phyloP scores from a whole-genome alignment of 1,140 invertebrate species.

The Hermatobates lingyangjiaoensis region DNA sequence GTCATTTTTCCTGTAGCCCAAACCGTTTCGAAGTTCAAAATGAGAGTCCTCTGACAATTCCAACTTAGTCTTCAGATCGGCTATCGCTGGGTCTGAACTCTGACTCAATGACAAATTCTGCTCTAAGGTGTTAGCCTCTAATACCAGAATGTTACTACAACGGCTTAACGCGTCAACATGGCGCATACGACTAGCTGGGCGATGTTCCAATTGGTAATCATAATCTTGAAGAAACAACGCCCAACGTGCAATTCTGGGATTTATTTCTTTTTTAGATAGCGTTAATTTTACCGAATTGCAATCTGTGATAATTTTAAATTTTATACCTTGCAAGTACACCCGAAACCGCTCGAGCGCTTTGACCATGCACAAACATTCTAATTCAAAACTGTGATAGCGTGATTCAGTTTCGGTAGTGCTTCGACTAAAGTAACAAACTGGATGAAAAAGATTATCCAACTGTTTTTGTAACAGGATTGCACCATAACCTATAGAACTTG shows the following conservation, averaged over 20 bases:
- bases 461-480: slow-evolving; percentile 21
- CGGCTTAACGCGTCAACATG: neutral
- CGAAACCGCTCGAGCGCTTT: neutral
- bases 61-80: neutral
- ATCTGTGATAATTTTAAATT: neutral
- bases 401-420: slow-evolving; percentile 13
- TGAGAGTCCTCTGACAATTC: neutral
- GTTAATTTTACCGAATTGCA: slow-evolving; percentile 1
- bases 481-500: slow-evolving; percentile 13
- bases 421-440: slow-evolving; percentile 22
- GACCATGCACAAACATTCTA: neutral
- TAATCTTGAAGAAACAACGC: neutral
- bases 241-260: neutral
- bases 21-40: neutral
- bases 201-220: neutral
- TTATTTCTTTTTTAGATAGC: neutral
- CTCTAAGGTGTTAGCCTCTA: neutral
- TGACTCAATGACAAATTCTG: neutral
- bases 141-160: neutral
- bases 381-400: neutral
- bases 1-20: neutral
- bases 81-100: neutral
- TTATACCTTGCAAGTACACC: neutral
- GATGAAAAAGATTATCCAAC: slow-evolving; percentile 7
- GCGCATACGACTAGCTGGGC: neutral